Conservation (phyloP, 2,888 invertebrate species). For the Tetragonula carbonaria region DNA sequence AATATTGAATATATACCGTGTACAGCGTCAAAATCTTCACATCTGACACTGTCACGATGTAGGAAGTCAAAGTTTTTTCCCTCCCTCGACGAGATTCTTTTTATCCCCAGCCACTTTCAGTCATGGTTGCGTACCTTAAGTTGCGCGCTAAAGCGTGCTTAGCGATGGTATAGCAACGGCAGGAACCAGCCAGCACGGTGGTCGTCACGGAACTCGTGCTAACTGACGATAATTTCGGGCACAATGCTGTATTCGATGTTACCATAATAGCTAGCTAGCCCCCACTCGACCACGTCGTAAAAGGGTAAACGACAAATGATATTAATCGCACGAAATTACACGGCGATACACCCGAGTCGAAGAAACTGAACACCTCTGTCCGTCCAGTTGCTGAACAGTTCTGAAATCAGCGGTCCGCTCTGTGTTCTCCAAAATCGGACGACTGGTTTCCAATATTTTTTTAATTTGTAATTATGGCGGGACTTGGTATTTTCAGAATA, state of each 20-base stretch:
- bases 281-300: constrained; percentile 69
- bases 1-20: too few relatives aligned
- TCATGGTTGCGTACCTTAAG: constrained; percentile 34
- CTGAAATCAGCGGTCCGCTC: too few relatives aligned
- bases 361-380: not conserved
- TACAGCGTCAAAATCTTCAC: too few relatives aligned
- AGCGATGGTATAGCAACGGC: constrained; percentile 34
- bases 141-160: constrained; percentile 10
- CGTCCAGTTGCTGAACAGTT: too few relatives aligned
- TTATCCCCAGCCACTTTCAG: not conserved
- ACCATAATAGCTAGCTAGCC: constrained; percentile 77
- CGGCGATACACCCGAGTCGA: not conserved
- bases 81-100: too few relatives aligned
- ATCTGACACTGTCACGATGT: too few relatives aligned
- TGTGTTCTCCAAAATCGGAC: not conserved
- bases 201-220: constrained; percentile 69
- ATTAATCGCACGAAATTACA: constrained; percentile 25
- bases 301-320: constrained; percentile 62
- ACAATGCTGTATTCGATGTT: constrained; percentile 75
- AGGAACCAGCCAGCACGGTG: constrained; percentile 67
- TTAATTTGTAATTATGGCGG: too few relatives aligned
- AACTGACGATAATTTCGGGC: constrained; percentile 66
- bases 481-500: not conserved
- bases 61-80: not conserved
- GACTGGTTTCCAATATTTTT: not conserved